Evolutionary conservation across 37 sponge, comb jelly and placozoan genomes (phyloP), one percentile per base, ranked within the genome.

Genomic region (Oopsacas minuta): DNA sequence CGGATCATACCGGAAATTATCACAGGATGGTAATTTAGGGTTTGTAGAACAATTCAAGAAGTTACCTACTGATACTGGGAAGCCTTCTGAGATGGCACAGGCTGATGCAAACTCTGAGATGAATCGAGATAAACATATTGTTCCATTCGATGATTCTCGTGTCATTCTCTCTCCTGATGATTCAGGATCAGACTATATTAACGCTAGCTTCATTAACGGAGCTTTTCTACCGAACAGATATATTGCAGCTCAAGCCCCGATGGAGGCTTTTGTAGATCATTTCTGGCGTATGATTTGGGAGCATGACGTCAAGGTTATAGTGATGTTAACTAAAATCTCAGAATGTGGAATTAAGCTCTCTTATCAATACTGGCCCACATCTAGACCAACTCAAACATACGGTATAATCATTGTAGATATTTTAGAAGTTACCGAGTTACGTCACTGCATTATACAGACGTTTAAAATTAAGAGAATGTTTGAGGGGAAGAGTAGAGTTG

Each of bases 231-330:
- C 87, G 3, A 86, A 86, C 52, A 37, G 83, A 8, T 86, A 86
- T 53, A 86, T 86, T 83, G 87, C 87, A 5, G 82, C 87, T 0
- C 87, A 86, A 36, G 87, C 83, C 23, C 87, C 87, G 36, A 37
- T 86, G 1, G 87, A 86, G 3, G 15, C 36, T 46, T 82, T 82
- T 36, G 52, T 86, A 15, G 37, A 86, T 37, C 83, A 86, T 42
- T 86, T 86, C 36, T 86, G 87, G 87, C 39, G 87, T 52, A 82
- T 86, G 87, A 28, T 82, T 7, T 86, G 87, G 87, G 87, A 86
- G 52, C 82, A 86, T 36, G 46, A 86, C 83, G 83, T 86, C 52
- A 36, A 25, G 39, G 82, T 52, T 0, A 52, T 86, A 36, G 87
- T 86, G 83, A 86, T 86, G 87, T 53, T 86, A 36, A 86, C 82